phyloP scores from a whole-genome alignment of 2,113 vertebrate genomes.

The Scomber colias region DNA sequence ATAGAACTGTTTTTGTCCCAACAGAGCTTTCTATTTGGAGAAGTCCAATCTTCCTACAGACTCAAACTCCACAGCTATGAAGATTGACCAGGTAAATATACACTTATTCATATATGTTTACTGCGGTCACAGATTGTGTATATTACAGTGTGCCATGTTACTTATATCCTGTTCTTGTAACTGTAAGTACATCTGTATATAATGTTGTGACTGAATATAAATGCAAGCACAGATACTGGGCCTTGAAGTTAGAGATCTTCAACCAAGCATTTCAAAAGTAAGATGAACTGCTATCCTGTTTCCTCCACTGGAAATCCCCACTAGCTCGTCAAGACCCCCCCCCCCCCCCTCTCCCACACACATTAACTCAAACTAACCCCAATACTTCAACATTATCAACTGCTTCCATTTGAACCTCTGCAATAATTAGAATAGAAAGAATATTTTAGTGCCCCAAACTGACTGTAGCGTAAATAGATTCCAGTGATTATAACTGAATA shows the following conservation, averaged over 20 bases:
- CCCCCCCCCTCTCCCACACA: neutral
- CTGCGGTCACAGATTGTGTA: slow-evolving; percentile 6
- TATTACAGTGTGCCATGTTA: neutral
- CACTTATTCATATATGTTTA: neutral
- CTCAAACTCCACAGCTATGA: slow-evolving; percentile 93
- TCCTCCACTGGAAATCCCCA: slow-evolving; percentile 45
- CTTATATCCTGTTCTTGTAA: slow-evolving; percentile 31
- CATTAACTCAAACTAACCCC: slow-evolving; percentile 78
- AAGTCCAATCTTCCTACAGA: slow-evolving; percentile 95
- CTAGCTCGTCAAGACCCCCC: slow-evolving; percentile 55
- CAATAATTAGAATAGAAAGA: slow-evolving; percentile 31
- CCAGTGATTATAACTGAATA: slow-evolving; percentile 41
- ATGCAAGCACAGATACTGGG: slow-evolving; percentile 85
- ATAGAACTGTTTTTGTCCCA: slow-evolving; percentile 45
- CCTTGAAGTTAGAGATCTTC: slow-evolving; percentile 84
- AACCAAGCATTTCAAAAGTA: slow-evolving; percentile 83
- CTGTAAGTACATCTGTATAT: slow-evolving; percentile 59
- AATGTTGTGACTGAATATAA: slow-evolving; percentile 80
- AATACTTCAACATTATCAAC: slow-evolving; percentile 35
- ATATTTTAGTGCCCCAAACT: slow-evolving; percentile 47
- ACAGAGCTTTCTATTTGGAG: slow-evolving; percentile 96
- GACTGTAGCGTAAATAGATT: slow-evolving; percentile 66
- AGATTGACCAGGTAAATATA: slow-evolving; percentile 95
- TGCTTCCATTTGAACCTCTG: slow-evolving; percentile 45
- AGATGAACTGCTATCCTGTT: slow-evolving; percentile 65